A percentile compares a stretch with the other conserved stretches of the same genome.
Evolutionary conservation across 1,140 invertebrate species (phyloP).

Genomic region (Chionoecetes opilio): DNA sequence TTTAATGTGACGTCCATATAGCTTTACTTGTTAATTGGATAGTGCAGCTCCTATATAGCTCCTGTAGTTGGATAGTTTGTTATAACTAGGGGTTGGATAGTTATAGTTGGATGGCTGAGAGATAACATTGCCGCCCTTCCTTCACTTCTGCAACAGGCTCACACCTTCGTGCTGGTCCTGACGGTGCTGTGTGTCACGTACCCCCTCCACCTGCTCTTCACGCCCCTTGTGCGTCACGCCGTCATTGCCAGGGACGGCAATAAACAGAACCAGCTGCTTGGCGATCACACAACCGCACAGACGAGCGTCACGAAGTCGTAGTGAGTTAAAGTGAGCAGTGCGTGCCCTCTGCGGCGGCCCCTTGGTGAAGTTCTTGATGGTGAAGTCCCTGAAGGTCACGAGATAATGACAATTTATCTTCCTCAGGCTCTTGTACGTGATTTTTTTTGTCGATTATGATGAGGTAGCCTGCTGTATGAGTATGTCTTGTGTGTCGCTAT

Average conservation of each 20-base stretch:
- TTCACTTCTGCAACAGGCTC: constrained; percentile 32
- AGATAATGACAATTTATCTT: too few relatives aligned
- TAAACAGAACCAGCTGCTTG: neutral
- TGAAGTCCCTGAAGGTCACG: too few relatives aligned
- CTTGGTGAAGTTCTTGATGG: too few relatives aligned
- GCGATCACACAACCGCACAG: too few relatives aligned
- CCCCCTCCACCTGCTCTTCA: constrained; percentile 72
- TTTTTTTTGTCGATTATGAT: too few relatives aligned
- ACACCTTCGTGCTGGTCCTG: constrained; percentile 38
- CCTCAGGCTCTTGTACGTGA: too few relatives aligned
- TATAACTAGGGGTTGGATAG: neutral
- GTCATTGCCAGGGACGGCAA: constrained; percentile 42
- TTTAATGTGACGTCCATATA: too few relatives aligned
- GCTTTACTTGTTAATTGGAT: too few relatives aligned
- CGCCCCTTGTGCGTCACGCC: constrained; percentile 64
- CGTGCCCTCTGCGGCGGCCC: neutral
- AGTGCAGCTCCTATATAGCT: too few relatives aligned
- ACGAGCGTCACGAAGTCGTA: neutral
- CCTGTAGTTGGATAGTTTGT: neutral
- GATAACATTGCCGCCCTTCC: neutral
- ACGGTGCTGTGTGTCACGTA: neutral
- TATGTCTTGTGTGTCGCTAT: too few relatives aligned
- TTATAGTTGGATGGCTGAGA: too few relatives aligned
- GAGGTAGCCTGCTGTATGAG: too few relatives aligned
- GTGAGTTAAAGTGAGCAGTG: neutral